These are phyloP conservation scores for Lates calcarifer DNA, from an alignment of 2,113 vertebrate species.

Conservation along the genomic window DNA sequence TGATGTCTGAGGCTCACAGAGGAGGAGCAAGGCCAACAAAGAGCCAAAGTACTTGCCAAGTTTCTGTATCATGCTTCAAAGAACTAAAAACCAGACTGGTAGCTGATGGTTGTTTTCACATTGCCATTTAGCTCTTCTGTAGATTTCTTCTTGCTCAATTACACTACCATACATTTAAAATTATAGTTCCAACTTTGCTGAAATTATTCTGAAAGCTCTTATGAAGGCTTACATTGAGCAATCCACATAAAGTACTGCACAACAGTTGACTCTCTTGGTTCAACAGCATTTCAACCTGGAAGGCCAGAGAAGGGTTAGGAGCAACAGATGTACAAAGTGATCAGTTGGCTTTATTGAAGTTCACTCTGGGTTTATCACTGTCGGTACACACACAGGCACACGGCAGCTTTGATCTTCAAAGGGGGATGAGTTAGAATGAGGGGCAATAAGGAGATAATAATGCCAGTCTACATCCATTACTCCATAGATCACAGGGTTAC, in stretches of 20 bases:
- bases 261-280: constrained; percentile 8
- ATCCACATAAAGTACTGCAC: constrained; percentile 15
- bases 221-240: background rate
- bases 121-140: background rate
- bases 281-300: constrained; percentile 14
- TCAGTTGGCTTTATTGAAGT: constrained; percentile 81
- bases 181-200: background rate
- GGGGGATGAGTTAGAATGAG: constrained; percentile 77
- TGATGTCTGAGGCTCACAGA: constrained; percentile 48
- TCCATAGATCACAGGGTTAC: constrained; percentile 63
- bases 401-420: constrained; percentile 85
- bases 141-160: background rate
- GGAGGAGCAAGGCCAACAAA: constrained; percentile 63
- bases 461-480: constrained; percentile 76
- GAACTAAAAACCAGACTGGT: constrained; percentile 21
- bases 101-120: background rate
- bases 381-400: constrained; percentile 74
- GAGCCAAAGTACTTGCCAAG: constrained; percentile 42
- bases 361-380: constrained; percentile 76
- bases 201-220: background rate
- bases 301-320: background rate
- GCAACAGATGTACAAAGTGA: constrained; percentile 58
- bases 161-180: background rate
- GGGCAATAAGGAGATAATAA: constrained; percentile 81
- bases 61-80: constrained; percentile 45